These are phyloP conservation scores for Melanostigma gelatinosum DNA, from an alignment of 2,113 vertebrate genomes.

Conservation along the genomic window DNA sequence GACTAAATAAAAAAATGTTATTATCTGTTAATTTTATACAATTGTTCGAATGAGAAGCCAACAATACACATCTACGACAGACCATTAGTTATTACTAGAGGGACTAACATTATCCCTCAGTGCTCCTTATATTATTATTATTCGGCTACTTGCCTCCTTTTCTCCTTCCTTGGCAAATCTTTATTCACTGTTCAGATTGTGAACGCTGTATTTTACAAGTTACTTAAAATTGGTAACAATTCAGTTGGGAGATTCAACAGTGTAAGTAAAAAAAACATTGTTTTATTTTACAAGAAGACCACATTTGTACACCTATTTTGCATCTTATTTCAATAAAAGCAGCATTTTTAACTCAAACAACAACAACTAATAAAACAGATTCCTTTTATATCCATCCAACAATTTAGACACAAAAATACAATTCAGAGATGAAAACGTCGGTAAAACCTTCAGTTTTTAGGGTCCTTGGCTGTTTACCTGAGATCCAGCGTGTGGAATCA, in stretches of 20 bases:
- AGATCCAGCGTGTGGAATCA: slow-evolving; percentile 24
- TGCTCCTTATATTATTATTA: not conserved
- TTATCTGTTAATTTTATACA: not conserved
- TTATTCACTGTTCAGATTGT: not conserved
- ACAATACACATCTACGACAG: not conserved
- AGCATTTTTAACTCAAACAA: not conserved
- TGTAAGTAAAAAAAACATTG: not conserved
- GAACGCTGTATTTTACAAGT: not conserved
- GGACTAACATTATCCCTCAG: not conserved
- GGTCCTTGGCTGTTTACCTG: slow-evolving; percentile 55
- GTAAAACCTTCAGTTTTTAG: not conserved
- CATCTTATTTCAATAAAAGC: not conserved
- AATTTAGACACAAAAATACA: not conserved
- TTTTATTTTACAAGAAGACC: not conserved
- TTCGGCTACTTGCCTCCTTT: no score
- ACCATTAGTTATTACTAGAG: not conserved
- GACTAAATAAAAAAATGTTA: not conserved
- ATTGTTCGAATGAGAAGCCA: not conserved
- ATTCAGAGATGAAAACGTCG: not conserved
- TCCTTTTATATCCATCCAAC: not conserved
- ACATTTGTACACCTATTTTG: not conserved
- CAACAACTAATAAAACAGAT: not conserved
- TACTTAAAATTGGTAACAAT: not conserved
- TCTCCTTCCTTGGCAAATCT: not conserved
- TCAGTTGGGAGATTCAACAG: not conserved